phyloP scores from a whole-genome alignment of 2,797 vertebrate species.

The Sciurus vulgaris region DNA sequence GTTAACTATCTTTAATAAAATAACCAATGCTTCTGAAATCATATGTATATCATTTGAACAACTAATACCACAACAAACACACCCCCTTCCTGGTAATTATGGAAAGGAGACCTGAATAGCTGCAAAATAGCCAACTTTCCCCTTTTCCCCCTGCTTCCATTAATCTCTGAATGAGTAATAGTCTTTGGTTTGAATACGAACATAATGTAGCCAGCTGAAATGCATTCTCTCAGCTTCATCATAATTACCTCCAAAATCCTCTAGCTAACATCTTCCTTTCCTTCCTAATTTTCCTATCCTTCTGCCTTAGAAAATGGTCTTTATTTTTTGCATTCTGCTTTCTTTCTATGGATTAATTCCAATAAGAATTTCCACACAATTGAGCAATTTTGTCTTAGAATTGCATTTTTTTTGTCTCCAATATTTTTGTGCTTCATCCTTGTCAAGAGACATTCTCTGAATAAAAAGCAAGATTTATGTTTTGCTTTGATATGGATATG shows the following conservation, averaged over 20 bases:
- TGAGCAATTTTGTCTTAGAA: too few species aligned
- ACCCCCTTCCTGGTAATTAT: not conserved
- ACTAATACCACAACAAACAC: not conserved
- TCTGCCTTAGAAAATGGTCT: not conserved
- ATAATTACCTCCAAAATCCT: not conserved
- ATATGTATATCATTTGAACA: not conserved
- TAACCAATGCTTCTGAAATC: too few species aligned
- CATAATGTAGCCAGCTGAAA: not conserved
- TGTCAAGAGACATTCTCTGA: not conserved
- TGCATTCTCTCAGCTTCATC: not conserved
- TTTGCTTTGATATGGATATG: not conserved
- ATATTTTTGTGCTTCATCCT: not conserved
- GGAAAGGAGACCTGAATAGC: not conserved
- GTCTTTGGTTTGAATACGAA: not conserved
- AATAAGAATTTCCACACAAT: too few species aligned
- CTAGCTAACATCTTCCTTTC: not conserved
- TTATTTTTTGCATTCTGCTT: not conserved
- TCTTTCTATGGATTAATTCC: not conserved
- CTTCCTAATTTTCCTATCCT: too few species aligned
- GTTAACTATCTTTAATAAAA: too few species aligned
- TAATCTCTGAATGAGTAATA: not conserved
- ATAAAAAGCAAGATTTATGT: conserved; percentile 8
- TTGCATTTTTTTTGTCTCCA: too few species aligned
- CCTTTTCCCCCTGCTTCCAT: too few species aligned
- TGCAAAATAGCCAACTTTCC: not conserved